These are phyloP conservation scores for Holacanthella duospinosa DNA, from an alignment of 2,888 invertebrate genomes.

Conservation along the genomic window DNA sequence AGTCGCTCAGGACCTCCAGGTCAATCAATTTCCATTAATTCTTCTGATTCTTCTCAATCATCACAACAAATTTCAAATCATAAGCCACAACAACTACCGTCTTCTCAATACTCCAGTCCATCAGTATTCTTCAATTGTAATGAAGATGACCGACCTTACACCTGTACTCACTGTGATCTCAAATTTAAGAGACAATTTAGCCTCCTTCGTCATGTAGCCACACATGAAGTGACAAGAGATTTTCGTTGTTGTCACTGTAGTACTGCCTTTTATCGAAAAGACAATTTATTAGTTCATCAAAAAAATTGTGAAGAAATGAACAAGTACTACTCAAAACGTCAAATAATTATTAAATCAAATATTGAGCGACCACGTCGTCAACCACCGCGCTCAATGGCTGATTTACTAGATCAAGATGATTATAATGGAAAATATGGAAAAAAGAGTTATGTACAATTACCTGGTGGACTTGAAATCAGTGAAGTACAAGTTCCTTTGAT, in stretches of 20 bases:
- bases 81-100: not conserved
- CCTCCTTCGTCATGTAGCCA: constrained; percentile 22
- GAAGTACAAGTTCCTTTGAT: not conserved
- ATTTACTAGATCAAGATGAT: not conserved
- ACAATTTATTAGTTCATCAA: not conserved
- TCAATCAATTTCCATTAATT: too few species aligned
- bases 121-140: constrained; percentile 4
- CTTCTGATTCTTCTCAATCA: too few species aligned
- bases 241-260: not conserved
- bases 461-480: not conserved
- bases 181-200: constrained; percentile 21
- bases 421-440: not conserved
- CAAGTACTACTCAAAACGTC: not conserved
- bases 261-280: not conserved
- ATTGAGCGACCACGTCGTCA: not conserved
- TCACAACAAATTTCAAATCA: too few species aligned
- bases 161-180: constrained; percentile 25
- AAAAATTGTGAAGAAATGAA: not conserved
- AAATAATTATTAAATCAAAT: not conserved
- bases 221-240: constrained; percentile 8
- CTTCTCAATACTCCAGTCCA: not conserved
- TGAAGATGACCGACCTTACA: constrained; percentile 19
- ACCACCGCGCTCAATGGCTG: not conserved
- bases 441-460: not conserved
- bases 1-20: too few species aligned